phyloP scores from a whole-genome alignment of 2,888 invertebrate genomes.

The Macaria liturata region DNA sequence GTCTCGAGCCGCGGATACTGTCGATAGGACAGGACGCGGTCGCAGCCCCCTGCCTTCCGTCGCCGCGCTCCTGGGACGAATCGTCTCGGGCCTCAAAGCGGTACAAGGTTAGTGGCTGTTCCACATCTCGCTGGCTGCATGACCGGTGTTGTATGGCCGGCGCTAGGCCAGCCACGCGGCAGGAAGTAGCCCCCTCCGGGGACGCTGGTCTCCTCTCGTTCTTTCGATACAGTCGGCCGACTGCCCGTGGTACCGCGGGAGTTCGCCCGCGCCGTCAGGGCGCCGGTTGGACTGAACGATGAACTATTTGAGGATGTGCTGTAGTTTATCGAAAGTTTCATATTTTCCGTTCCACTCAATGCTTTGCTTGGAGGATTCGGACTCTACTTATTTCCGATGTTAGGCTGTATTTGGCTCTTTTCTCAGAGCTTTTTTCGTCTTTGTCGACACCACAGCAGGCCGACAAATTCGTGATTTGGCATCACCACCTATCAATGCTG shows the following conservation, averaged over 20 bases:
- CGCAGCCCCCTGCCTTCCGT: constrained; percentile 3
- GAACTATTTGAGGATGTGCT: not conserved
- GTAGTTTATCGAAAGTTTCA: too few species aligned
- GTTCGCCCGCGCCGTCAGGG: constrained; percentile 1
- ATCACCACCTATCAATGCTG: too few species aligned
- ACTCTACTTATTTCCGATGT: not conserved
- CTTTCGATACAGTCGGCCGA: not conserved
- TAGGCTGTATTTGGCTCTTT: not conserved
- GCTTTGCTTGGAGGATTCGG: not conserved
- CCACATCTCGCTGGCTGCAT: not conserved
- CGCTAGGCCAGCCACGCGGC: not conserved
- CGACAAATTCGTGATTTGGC: too few species aligned
- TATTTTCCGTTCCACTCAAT: not conserved
- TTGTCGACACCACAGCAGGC: not conserved
- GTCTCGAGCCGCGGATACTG: not conserved
- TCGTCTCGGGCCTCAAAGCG: not conserved
- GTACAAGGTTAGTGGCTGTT: constrained; percentile 1
- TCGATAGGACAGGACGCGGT: not conserved
- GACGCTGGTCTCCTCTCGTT: not conserved
- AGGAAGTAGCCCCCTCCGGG: not conserved
- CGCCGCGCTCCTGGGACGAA: not conserved
- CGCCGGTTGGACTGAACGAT: not conserved
- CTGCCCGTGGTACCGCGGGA: constrained; percentile 1
- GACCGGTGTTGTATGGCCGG: not conserved
- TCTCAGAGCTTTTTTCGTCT: constrained; percentile 1